phyloP scores from a whole-genome alignment of 2,113 vertebrate genomes.

The Andinoacara biseriatus region DNA sequence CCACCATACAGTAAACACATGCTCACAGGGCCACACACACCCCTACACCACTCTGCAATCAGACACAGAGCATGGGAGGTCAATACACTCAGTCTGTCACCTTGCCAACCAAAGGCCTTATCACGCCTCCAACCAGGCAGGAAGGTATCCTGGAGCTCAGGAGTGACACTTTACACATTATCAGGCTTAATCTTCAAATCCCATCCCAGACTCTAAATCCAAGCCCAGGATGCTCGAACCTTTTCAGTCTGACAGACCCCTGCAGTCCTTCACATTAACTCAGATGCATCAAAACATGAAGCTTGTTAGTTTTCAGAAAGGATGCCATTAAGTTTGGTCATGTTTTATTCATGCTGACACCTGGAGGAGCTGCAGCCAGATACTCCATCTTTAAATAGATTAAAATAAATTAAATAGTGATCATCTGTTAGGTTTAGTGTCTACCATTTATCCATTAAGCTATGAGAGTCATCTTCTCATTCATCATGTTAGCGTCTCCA shows the following conservation, averaged over 20 bases:
- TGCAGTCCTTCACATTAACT: background rate
- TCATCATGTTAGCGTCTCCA: background rate
- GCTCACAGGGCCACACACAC: background rate
- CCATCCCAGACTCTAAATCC: constrained; percentile 13
- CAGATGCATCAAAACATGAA: background rate
- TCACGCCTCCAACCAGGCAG: constrained; percentile 33
- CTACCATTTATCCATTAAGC: background rate
- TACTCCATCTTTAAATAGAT: background rate
- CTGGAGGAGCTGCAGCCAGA: background rate
- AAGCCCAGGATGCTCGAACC: background rate
- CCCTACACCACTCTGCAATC: constrained; percentile 39
- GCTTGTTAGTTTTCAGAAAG: background rate
- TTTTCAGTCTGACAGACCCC: background rate
- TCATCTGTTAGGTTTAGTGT: background rate
- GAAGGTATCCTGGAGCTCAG: constrained; percentile 41
- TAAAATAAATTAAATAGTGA: background rate
- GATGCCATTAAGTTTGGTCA: background rate
- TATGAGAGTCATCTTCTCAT: background rate
- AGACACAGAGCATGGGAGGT: constrained; percentile 41
- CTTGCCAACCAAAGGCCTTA: constrained; percentile 54
- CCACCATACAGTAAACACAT: constrained; percentile 36
- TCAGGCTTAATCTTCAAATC: constrained; percentile 44
- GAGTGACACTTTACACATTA: constrained; percentile 64
- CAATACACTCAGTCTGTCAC: constrained; percentile 63
- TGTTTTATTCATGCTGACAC: background rate